phyloP scores from a whole-genome alignment of 2,888 invertebrate species.

The Mesochorus sp. region DNA sequence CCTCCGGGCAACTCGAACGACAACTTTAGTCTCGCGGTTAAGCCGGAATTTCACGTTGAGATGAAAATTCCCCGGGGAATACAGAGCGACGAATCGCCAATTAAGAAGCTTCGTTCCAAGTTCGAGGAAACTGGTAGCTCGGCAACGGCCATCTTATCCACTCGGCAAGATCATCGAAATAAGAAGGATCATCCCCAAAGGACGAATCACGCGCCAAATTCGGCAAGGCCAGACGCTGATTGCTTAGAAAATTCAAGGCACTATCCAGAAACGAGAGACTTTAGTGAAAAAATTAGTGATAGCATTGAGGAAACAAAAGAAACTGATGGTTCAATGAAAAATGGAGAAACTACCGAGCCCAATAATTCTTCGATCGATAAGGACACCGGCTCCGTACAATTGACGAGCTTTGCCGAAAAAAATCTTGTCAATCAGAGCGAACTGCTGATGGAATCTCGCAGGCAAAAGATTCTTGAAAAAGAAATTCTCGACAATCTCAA shows the following conservation, averaged over 20 bases:
- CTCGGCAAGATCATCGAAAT: conserved; percentile 4
- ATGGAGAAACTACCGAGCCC: background rate
- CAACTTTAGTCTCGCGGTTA: conserved; percentile 74
- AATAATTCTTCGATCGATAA: background rate
- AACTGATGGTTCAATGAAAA: background rate
- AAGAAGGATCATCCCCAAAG: conserved; percentile 19
- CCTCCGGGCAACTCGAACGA: conserved; percentile 61
- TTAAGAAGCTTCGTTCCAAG: conserved; percentile 58
- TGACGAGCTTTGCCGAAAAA: conserved; percentile 3
- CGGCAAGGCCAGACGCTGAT: conserved; percentile 16
- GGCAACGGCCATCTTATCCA: background rate
- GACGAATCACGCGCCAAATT: background rate
- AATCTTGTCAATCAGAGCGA: conserved; percentile 32
- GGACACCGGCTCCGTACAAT: background rate
- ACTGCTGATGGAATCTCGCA: conserved; percentile 35
- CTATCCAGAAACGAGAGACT: conserved; percentile 64
- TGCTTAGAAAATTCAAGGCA: conserved; percentile 67
- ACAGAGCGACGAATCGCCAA: conserved; percentile 49
- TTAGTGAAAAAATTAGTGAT: background rate
- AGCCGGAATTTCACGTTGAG: conserved; percentile 65
- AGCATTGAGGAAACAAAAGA: conserved; percentile 15
- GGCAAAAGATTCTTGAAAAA: conserved; percentile 49
- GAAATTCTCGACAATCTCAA: conserved; percentile 76
- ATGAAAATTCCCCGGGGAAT: conserved; percentile 37
- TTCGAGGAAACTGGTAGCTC: conserved; percentile 42